Conservation (phyloP, 2,888 invertebrate genomes). For the Idaea straminata region DNA sequence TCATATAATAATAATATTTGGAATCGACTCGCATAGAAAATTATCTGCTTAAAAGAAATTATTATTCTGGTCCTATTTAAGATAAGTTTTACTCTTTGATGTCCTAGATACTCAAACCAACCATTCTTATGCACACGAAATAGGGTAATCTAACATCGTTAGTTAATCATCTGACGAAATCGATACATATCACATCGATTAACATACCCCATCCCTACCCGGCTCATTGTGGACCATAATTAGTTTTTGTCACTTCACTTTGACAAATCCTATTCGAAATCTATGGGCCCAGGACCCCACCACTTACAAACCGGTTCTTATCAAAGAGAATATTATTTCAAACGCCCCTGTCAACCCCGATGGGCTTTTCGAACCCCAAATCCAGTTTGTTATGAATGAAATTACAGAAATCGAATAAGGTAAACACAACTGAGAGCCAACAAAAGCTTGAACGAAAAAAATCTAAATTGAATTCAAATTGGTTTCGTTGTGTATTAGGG, state of each 20-base stretch:
- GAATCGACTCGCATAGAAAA: no score
- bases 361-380: constrained; percentile 77
- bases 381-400: constrained; percentile 81
- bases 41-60: not conserved
- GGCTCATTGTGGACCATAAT: constrained; percentile 72
- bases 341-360: constrained; percentile 78
- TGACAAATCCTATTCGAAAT: constrained; percentile 73
- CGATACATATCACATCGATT: constrained; percentile 49
- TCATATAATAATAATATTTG: no score
- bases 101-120: not conserved
- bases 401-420: constrained; percentile 81
- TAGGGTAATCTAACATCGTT: constrained; percentile 9
- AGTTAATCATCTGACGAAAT: constrained; percentile 41
- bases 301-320: constrained; percentile 75
- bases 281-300: constrained; percentile 59
- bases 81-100: not conserved
- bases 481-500: constrained; percentile 79
- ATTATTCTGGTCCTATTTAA: not conserved
- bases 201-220: constrained; percentile 42
- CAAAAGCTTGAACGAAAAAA: constrained; percentile 79
- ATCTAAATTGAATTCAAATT: constrained; percentile 81
- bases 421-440: constrained; percentile 79
- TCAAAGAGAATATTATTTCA: constrained; percentile 81
- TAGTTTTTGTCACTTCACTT: constrained; percentile 79
- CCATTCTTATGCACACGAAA: not conserved